These are phyloP conservation scores for Copidosoma aretas DNA, from an alignment of 2,888 invertebrate species.

Conservation along the genomic window DNA sequence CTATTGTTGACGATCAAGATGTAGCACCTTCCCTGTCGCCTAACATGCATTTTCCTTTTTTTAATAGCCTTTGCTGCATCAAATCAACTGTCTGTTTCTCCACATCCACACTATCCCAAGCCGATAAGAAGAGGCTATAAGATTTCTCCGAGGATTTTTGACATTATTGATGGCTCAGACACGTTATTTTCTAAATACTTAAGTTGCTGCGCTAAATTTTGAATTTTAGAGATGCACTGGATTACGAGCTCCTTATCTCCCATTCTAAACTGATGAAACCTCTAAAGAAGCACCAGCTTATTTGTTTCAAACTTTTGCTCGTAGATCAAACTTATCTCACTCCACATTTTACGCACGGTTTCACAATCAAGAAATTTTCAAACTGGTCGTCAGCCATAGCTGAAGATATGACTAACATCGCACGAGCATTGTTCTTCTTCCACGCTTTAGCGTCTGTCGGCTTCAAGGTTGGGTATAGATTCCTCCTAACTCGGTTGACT, in stretches of 20 bases:
- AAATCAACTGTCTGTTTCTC: background rate
- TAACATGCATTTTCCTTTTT: background rate
- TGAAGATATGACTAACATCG: background rate
- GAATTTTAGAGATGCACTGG: background rate
- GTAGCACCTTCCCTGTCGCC: no score
- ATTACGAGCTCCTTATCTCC: background rate
- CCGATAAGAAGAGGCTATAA: background rate
- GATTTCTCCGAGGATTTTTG: background rate
- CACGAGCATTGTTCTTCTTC: slow-evolving; percentile 12
- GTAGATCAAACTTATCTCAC: background rate
- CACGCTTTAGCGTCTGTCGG: background rate
- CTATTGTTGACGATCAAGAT: no score
- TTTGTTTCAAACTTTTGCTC: slow-evolving; percentile 6
- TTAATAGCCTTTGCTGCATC: background rate
- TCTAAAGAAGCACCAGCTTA: background rate
- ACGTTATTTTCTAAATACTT: background rate
- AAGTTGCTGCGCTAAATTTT: background rate
- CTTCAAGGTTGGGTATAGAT: background rate
- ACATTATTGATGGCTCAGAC: background rate
- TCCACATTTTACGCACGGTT: background rate
- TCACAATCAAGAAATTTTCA: slow-evolving; percentile 7
- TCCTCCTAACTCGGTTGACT: background rate
- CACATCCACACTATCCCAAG: background rate
- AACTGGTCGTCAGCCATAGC: background rate
- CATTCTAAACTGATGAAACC: background rate